These are phyloP conservation scores for Pogonocherus hispidulus DNA, from an alignment of 2,888 invertebrate genomes.

Conservation along the genomic window DNA sequence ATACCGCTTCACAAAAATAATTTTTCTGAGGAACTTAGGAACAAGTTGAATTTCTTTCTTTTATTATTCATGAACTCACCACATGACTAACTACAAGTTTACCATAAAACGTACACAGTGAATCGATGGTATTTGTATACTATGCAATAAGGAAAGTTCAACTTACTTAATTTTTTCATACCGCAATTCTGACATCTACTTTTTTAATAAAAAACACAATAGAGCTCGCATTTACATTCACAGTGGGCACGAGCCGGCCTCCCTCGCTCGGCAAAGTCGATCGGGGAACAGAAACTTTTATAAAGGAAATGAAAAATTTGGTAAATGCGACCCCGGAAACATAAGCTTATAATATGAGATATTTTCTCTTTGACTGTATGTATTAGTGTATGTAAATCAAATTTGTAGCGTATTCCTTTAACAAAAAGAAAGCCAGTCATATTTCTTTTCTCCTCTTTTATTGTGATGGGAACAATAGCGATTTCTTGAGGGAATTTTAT, in stretches of 20 bases:
- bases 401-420: constrained; percentile 59
- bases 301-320: constrained; percentile 35
- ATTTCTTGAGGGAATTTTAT: constrained; percentile 46
- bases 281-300: constrained; percentile 28
- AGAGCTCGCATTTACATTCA: constrained; percentile 12
- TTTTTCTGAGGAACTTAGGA: too few relatives aligned
- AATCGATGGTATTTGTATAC: too few relatives aligned
- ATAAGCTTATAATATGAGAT: constrained; percentile 36
- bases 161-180: too few relatives aligned
- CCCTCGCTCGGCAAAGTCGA: not conserved
- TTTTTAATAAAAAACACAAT: not conserved
- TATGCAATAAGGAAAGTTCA: too few relatives aligned
- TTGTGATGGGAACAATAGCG: constrained; percentile 58
- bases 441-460: constrained; percentile 52
- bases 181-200: not conserved
- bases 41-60: too few relatives aligned
- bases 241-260: not conserved
- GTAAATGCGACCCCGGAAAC: constrained; percentile 13
- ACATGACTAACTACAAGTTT: too few relatives aligned
- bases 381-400: constrained; percentile 63
- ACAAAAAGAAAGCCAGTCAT: constrained; percentile 58
- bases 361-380: constrained; percentile 49
- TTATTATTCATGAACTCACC: too few relatives aligned
- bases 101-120: too few relatives aligned
- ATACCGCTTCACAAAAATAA: too few relatives aligned